These are phyloP conservation scores for Synergus umbraculus DNA, from an alignment of 2,888 invertebrate species.

Conservation along the genomic window DNA sequence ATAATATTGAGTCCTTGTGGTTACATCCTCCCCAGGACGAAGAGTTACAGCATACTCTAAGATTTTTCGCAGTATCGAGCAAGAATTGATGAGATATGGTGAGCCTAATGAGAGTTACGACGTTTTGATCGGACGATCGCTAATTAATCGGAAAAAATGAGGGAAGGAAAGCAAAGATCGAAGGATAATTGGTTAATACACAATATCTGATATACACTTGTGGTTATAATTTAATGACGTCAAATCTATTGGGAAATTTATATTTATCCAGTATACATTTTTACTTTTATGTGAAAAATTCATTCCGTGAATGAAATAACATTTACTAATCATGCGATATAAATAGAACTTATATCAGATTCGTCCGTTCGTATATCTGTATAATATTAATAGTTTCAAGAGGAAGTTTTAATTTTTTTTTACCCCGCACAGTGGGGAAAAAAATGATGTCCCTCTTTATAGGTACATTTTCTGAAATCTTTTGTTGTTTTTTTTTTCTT, in stretches of 20 bases:
- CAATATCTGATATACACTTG: conserved; percentile 27
- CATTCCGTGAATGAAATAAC: not conserved
- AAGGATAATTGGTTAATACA: conserved; percentile 35
- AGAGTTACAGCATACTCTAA: conserved; percentile 30
- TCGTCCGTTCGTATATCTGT: not conserved
- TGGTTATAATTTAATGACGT: conserved; percentile 28
- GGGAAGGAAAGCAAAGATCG: conserved; percentile 36
- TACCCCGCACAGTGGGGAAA: no score
- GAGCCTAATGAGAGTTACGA: conserved; percentile 36
- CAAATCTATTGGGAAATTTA: conserved; percentile 36
- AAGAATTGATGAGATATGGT: conserved; percentile 37
- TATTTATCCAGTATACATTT: conserved; percentile 19
- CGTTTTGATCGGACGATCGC: conserved; percentile 37
- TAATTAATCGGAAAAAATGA: conserved; percentile 39
- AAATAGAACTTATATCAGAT: conserved; percentile 16
- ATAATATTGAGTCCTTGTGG: conserved; percentile 36
- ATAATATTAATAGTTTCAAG: no score
- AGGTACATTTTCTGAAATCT: no score
- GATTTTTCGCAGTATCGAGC: conserved; percentile 37
- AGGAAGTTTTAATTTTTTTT: not conserved
- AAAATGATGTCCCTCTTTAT: no score
- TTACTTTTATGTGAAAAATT: not conserved
- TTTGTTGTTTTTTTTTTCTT: not conserved
- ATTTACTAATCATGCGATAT: not conserved
- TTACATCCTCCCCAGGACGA: conserved; percentile 30